Conservation (phyloP, 64 coral and sea anemone genomes). For the Catalaphyllia jardinei region DNA sequence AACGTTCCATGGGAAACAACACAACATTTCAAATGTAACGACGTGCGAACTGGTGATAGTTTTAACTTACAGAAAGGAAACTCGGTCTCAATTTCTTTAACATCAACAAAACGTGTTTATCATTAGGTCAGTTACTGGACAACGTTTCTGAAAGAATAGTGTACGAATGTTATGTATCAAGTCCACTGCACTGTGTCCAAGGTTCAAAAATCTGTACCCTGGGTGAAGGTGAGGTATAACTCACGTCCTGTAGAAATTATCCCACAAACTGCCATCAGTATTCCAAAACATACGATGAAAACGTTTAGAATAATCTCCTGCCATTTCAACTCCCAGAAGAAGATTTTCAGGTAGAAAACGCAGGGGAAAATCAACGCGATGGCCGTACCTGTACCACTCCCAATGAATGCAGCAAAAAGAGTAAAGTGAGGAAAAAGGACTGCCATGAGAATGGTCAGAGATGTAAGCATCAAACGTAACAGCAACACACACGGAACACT, state of each 20-base stretch:
- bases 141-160: background rate
- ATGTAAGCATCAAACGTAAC: constrained; percentile 57
- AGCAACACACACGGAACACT: constrained; percentile 36
- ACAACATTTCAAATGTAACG: too few species aligned
- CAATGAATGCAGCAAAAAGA: constrained; percentile 70
- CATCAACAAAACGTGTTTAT: background rate
- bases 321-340: constrained; percentile 56
- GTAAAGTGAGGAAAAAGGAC: constrained; percentile 69
- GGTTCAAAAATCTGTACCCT: background rate
- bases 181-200: background rate
- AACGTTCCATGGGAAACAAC: too few species aligned
- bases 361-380: constrained; percentile 71
- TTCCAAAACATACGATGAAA: constrained; percentile 63
- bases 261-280: constrained; percentile 41
- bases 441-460: constrained; percentile 62
- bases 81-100: background rate
- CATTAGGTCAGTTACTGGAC: background rate
- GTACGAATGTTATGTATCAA: background rate
- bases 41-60: too few species aligned
- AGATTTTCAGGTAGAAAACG: constrained; percentile 67
- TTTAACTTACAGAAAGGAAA: background rate
- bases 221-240: constrained; percentile 34
- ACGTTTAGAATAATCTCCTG: constrained; percentile 58
- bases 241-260: constrained; percentile 41
- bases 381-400: constrained; percentile 51